phyloP scores from a whole-genome alignment of 2,113 vertebrate genomes.

The Alexandromys fortis region DNA sequence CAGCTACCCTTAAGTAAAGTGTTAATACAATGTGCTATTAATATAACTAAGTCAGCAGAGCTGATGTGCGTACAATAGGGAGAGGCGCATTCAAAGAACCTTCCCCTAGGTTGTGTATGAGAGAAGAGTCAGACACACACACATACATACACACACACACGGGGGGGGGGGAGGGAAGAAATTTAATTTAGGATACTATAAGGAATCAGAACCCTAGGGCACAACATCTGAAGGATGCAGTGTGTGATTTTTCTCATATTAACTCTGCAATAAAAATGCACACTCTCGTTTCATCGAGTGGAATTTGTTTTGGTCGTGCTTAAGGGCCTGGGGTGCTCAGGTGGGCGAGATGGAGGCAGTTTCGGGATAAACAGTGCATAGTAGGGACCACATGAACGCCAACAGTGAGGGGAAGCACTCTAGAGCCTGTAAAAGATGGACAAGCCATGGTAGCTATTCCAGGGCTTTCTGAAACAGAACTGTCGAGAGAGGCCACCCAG shows the following conservation, averaged over 20 bases:
- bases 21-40: slow-evolving; percentile 60
- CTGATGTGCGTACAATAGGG: neutral
- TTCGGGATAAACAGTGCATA: neutral
- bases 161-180: too few species aligned
- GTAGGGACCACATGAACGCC: neutral
- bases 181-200: neutral
- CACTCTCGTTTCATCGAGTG: neutral
- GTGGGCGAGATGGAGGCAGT: neutral
- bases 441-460: neutral
- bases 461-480: neutral
- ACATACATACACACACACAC: neutral
- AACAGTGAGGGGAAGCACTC: too few species aligned
- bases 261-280: neutral
- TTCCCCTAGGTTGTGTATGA: neutral
- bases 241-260: neutral
- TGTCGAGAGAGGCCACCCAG: neutral
- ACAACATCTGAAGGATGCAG: neutral
- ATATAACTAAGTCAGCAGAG: neutral
- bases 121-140: neutral
- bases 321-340: neutral
- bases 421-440: neutral
- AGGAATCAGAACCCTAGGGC: neutral
- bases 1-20: slow-evolving; percentile 45
- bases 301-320: neutral
- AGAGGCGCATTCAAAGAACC: neutral